A percentile compares a stretch with the other conserved stretches of the same genome.
Evolutionary conservation across 2,888 invertebrate genomes (phyloP).

Genomic region (Ceramica pisi): DNA sequence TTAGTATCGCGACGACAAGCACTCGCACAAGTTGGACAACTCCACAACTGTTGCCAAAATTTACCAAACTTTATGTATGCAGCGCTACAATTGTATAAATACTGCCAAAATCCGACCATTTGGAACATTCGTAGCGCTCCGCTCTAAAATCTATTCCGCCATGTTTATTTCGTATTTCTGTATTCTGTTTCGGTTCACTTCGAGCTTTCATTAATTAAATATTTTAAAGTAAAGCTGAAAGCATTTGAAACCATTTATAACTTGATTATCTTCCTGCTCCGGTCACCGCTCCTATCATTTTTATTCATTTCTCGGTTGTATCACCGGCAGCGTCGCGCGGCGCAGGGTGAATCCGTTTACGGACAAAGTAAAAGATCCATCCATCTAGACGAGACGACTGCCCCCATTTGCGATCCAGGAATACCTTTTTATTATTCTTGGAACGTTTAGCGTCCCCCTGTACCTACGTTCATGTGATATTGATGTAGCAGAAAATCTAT

Average conservation of each 20-base stretch:
- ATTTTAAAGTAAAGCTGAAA: constrained; percentile 30
- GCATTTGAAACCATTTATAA: constrained; percentile 40
- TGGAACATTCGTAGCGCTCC: constrained; percentile 30
- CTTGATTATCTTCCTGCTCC: constrained; percentile 38
- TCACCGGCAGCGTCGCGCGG: not conserved
- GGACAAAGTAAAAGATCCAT: constrained; percentile 51
- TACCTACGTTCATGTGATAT: constrained; percentile 32
- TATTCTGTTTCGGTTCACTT: not conserved
- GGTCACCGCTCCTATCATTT: constrained; percentile 31
- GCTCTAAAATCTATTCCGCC: constrained; percentile 27
- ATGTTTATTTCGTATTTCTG: constrained; percentile 29
- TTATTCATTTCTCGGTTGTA: constrained; percentile 45
- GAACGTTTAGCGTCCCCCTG: constrained; percentile 29
- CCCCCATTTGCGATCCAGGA: constrained; percentile 43
- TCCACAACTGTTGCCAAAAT: constrained; percentile 64
- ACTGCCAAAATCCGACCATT: constrained; percentile 47
- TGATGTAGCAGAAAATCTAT: constrained; percentile 21
- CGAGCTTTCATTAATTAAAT: constrained; percentile 13
- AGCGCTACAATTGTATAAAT: constrained; percentile 46
- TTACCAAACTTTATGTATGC: constrained; percentile 54
- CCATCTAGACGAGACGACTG: constrained; percentile 43
- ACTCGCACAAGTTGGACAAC: constrained; percentile 48
- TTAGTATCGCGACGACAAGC: constrained; percentile 43
- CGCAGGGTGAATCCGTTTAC: constrained; percentile 44
- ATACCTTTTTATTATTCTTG: constrained; percentile 58